Evolutionary conservation across 23 tunicate species (phyloP), one percentile per base, ranked within the genome.

Genomic region (Ciona savignyi): DNA sequence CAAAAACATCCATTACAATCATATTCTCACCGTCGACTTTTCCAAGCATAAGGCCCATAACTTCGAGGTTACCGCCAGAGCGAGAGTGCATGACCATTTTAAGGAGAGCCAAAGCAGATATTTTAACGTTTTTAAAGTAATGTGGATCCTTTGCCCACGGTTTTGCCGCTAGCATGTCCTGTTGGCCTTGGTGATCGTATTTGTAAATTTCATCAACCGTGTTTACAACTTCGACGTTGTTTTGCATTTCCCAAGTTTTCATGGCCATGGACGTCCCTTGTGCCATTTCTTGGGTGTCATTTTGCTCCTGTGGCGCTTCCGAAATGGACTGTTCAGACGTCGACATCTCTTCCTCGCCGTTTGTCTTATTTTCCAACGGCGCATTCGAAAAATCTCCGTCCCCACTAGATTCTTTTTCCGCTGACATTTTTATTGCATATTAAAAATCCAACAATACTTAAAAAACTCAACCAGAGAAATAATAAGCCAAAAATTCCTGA

Each of bases 21-120:
- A 95, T 95, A 61, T 77, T 81, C 62, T 86, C 85, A 3, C 96
- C 99, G 69, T 95, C 99, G 6, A 88, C 80, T 66, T 95, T 95
- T 0, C 99, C 99, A 3, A 88, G 73, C 99, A 95, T 89, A 29
- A 95, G 75, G 21, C 99, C 99, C 99, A 95, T 95, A 1, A 95
- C 88, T 81, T 95, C 99, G 4, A 95, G 33, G 68, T 88, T 95
- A 30, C 95, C 95, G 25, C 99, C 99, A 30, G 93, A 81, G 29
- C 95, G 70, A 9, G 99, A 96, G 80, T 95, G 99, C 86, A 95
- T 95, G 28, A 82, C 92, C 99, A 95, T 95, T 75, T 95, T 95
- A 26, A 95, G 80, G 66, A 95, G 76, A 51, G 99, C 96, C 3
- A 85, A 63, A 6, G 99, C 99, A 25, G 99, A 95, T 33, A 95